phyloP scores from a whole-genome alignment of 1,140 invertebrate genomes.

The Cherax quadricarinatus region DNA sequence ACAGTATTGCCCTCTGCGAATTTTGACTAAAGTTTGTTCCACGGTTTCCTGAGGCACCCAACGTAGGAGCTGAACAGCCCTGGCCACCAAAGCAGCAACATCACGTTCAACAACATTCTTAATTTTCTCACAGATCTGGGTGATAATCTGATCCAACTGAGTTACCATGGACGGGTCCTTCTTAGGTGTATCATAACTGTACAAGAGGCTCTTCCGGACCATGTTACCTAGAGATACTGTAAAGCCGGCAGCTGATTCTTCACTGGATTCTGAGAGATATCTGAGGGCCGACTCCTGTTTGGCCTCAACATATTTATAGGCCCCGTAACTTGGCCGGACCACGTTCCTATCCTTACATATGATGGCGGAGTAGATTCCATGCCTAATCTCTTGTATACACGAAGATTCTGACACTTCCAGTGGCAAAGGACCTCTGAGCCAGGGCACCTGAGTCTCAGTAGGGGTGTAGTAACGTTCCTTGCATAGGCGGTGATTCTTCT shows the following conservation, averaged over 20 bases:
- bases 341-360: slow-evolving; percentile 58
- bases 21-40: slow-evolving; percentile 18
- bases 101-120: slow-evolving; percentile 17
- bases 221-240: background rate
- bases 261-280: background rate
- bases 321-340: slow-evolving; percentile 51
- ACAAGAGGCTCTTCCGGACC: slow-evolving; percentile 15
- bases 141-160: slow-evolving; percentile 33
- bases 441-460: slow-evolving; percentile 25
- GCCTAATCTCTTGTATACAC: slow-evolving; percentile 51
- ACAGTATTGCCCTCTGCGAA: slow-evolving; percentile 19
- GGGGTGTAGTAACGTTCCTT: slow-evolving; percentile 44
- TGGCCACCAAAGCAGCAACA: slow-evolving; percentile 15
- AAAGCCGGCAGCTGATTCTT: background rate
- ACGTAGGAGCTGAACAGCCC: slow-evolving; percentile 23
- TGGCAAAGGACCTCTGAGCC: slow-evolving; percentile 61
- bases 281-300: slow-evolving; percentile 49
- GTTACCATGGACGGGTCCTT: slow-evolving; percentile 41
- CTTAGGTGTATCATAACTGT: slow-evolving; percentile 8
- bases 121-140: slow-evolving; percentile 40
- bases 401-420: slow-evolving; percentile 47
- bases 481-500: slow-evolving; percentile 63
- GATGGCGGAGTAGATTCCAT: slow-evolving; percentile 36
- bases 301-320: slow-evolving; percentile 54
- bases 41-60: slow-evolving; percentile 18